phyloP scores from a whole-genome alignment of 1,140 invertebrate species.

The Drosophila triauraria region DNA sequence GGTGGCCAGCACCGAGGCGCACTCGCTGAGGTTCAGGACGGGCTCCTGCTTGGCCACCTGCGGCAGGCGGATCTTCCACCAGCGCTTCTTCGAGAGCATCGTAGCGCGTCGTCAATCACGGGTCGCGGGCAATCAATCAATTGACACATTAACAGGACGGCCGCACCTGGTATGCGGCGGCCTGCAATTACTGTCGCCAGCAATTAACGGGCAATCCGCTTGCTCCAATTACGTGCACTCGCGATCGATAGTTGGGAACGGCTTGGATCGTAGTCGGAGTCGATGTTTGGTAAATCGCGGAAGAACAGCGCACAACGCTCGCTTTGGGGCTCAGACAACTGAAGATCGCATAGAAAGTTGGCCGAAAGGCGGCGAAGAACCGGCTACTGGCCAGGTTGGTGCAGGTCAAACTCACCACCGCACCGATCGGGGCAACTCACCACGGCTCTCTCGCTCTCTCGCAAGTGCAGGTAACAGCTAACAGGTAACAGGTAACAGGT shows the following conservation, averaged over 20 bases:
- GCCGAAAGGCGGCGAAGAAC: conserved; percentile 41
- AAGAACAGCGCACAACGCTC: conserved; percentile 43
- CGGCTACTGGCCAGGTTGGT: conserved; percentile 59
- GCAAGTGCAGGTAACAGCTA: conserved; percentile 30
- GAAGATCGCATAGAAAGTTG: conserved; percentile 67
- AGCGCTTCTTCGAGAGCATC: conserved; percentile 65
- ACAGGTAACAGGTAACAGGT: conserved; percentile 52
- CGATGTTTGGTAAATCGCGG: conserved; percentile 6
- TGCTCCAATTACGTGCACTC: conserved; percentile 82
- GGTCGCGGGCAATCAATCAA: conserved; percentile 50
- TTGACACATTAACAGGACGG: conserved; percentile 74
- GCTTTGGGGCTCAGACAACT: conserved; percentile 65
- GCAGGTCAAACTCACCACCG: conserved; percentile 77
- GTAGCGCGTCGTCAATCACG: conserved; percentile 55
- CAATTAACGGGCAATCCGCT: conserved; percentile 82
- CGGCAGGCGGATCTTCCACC: conserved; percentile 76
- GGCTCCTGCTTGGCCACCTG: conserved; percentile 56
- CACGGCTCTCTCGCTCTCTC: conserved; percentile 14
- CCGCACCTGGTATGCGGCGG: conserved; percentile 33
- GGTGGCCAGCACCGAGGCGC: conserved; percentile 59
- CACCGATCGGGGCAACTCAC: conserved; percentile 31
- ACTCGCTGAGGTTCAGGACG: conserved; percentile 63
- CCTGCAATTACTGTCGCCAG: conserved; percentile 63
- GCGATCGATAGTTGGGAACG: conserved; percentile 18
- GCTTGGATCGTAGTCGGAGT: not conserved